These are phyloP conservation scores for Phrynocephalus vlangalii DNA, from an alignment of 2,797 vertebrate species.

Conservation along the genomic window DNA sequence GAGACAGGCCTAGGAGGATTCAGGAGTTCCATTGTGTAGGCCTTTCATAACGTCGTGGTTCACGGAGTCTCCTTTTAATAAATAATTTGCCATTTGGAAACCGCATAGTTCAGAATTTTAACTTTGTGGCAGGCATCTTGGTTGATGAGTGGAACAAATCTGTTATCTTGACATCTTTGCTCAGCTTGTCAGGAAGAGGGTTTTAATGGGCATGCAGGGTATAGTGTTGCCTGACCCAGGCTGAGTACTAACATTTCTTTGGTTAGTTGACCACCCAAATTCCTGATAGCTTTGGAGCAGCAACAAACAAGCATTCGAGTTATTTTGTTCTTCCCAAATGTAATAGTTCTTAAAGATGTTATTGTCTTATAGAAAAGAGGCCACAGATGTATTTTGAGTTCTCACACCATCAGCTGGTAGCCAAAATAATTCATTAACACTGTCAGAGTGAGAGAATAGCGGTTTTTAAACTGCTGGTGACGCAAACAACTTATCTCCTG, in stretches of 20 bases:
- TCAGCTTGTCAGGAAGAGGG: not conserved
- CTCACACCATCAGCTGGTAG: too few species aligned
- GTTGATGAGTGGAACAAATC: not conserved
- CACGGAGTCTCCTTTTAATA: not conserved
- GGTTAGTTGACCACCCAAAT: not conserved
- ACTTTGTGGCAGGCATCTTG: not conserved
- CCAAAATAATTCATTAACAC: not conserved
- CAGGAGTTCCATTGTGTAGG: not conserved
- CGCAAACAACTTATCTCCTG: not conserved
- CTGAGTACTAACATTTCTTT: not conserved
- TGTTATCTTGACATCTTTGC: not conserved
- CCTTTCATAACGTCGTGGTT: not conserved
- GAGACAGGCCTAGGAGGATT: not conserved
- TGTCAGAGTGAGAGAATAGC: not conserved
- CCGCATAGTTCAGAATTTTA: not conserved
- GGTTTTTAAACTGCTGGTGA: not conserved
- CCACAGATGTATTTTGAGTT: not conserved
- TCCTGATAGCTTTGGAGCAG: not conserved
- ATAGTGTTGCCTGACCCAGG: not conserved
- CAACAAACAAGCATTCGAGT: not conserved
- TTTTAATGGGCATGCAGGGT: constrained; percentile 18
- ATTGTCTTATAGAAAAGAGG: not conserved
- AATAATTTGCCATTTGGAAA: not conserved
- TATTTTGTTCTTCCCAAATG: not conserved
- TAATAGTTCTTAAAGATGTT: not conserved